Base-by-base conservation (phyloP, 1,140 invertebrate species). In the Asbolus verrucosus region DNA sequence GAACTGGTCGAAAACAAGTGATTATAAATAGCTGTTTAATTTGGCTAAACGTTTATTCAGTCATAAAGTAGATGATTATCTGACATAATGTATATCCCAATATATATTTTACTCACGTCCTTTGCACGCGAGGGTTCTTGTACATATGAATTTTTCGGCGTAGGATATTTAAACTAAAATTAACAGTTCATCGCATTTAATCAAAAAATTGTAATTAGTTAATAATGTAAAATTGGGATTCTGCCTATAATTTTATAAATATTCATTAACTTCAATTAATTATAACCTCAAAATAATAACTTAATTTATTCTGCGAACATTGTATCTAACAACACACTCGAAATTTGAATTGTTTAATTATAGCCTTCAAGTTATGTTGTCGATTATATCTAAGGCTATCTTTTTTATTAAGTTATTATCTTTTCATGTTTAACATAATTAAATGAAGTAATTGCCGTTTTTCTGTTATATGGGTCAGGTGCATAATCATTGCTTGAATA, bases 41-140 rank as follows among this genome's bases (percentile, higher is more conserved):
- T 75, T 75, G 73, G 69, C 71, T 72, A 75, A 75, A 73, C 73
- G 73, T 75, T 75, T 75, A 75, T 75, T 66, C 73, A 75, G 61
- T 73, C 73, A 75, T 75, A 75, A 75, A 75, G 62, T 75, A 75
- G 73, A 75, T 75, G 71, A 73, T 75, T 75, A 75, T 75, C 73
- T 75, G 73, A 75, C 73, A 72, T 68, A 61, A 50, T 60, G 24
- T 60, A 39, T 68, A 70, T 65, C 65, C 70, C 65, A 43, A 43
- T 62, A 36, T 72, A 65, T 43, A 69, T 68, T 68, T 68, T 38
- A 39, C 61, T 69, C 66, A 71, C 69, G 69, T 71, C 69, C 46
- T 54, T 54, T 54, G 46, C 46, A 54, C 46, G 46, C 46, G 46
- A 54, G 46, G 46, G 46, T 54, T 14, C 21, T 54, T 54, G 46